Evolutionary conservation across 2,113 vertebrate species (phyloP).

Genomic region (Mesitornis unicolor): DNA sequence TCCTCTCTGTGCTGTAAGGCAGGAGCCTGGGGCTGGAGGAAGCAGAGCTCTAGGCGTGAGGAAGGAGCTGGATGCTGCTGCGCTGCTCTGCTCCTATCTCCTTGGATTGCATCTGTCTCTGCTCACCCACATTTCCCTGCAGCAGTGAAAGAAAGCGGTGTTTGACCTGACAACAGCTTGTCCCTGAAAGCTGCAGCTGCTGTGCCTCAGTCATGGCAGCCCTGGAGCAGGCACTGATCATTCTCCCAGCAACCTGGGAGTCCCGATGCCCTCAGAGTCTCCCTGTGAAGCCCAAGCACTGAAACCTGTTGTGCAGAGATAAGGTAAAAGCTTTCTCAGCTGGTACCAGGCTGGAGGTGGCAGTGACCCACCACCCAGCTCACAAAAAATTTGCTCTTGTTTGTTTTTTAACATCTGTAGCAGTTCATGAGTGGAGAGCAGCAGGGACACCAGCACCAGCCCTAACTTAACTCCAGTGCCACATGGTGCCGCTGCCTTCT

Average conservation of each 20-base stretch:
- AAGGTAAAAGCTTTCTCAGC: neutral
- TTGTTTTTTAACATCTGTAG: neutral
- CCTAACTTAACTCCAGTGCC: neutral
- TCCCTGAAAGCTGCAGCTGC: rapidly evolving
- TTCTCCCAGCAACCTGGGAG: neutral
- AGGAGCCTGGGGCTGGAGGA: neutral
- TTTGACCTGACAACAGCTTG: neutral
- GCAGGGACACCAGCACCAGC: neutral
- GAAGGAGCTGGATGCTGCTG: neutral
- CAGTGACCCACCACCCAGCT: neutral
- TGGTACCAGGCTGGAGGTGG: neutral
- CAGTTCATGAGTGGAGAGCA: neutral
- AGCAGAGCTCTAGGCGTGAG: neutral
- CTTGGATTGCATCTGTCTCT: neutral
- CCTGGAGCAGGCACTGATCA: rapidly evolving
- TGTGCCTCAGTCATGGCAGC: neutral
- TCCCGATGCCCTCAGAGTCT: neutral
- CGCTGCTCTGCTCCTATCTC: neutral
- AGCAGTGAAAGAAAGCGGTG: neutral
- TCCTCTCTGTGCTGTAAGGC: neutral
- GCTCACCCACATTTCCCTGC: neutral
- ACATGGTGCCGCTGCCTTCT: neutral
- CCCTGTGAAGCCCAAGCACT: neutral
- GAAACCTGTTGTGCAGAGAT: neutral
- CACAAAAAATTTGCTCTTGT: neutral